Conservation (phyloP, 64 coral and sea anemone genomes). For the Catalaphyllia jardinei region DNA sequence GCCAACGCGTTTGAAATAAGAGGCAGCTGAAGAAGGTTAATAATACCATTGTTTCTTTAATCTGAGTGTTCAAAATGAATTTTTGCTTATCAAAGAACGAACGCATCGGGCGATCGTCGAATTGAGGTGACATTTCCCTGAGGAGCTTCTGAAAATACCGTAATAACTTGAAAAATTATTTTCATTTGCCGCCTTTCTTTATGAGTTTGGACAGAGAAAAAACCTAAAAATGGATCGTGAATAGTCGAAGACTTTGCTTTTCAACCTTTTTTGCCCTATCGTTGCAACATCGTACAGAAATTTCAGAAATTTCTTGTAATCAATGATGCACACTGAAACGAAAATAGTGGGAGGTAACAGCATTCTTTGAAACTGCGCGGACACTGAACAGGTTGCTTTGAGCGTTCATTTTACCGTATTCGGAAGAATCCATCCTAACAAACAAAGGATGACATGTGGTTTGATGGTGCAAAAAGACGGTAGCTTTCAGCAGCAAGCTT, state of each 20-base stretch:
- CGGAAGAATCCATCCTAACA: neutral
- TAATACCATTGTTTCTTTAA: neutral
- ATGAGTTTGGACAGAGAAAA: neutral
- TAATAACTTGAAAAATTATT: neutral
- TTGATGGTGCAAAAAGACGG: slow-evolving; percentile 20
- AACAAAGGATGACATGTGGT: slow-evolving; percentile 24
- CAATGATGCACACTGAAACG: neutral
- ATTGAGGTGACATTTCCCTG: neutral
- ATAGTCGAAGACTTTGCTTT: neutral
- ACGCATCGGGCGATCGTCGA: neutral
- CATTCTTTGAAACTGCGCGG: neutral
- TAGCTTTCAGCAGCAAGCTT: neutral
- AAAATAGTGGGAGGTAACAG: neutral
- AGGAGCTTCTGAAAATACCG: neutral
- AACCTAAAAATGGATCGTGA: neutral
- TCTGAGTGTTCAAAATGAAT: neutral
- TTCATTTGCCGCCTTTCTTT: neutral
- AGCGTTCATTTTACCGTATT: neutral
- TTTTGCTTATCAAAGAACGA: neutral
- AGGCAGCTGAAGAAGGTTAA: neutral
- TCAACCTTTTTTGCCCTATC: neutral
- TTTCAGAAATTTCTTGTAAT: slow-evolving; percentile 5
- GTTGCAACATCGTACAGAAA: neutral
- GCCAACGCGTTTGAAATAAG: neutral
- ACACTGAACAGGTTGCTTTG: neutral